phyloP scores from a whole-genome alignment of 2,113 vertebrate species.

The Podarcis cretensis region DNA sequence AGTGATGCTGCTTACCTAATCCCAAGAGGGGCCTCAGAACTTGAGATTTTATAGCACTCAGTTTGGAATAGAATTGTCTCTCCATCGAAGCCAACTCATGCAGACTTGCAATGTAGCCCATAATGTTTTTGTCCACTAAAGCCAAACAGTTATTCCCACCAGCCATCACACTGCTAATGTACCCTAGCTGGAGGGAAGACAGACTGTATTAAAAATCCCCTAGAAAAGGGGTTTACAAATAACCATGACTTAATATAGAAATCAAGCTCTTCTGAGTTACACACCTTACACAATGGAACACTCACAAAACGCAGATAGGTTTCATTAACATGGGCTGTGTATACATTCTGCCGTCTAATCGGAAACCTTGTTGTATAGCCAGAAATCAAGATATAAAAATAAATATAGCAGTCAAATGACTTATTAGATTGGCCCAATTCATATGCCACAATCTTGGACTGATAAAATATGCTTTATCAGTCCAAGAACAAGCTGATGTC shows the following conservation, averaged over 20 bases:
- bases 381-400: too few relatives aligned
- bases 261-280: background rate
- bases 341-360: too few relatives aligned
- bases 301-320: background rate
- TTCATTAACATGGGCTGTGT: background rate
- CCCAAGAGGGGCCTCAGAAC: conserved; percentile 91
- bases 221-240: too few relatives aligned
- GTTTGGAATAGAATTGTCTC: conserved; percentile 90
- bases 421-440: background rate
- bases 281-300: background rate
- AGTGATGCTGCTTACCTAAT: conserved; percentile 79
- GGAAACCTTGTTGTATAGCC: background rate
- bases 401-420: background rate
- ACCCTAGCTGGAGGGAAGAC: conserved; percentile 85
- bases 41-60: conserved; percentile 88
- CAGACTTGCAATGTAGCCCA: conserved; percentile 93
- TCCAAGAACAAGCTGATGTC: background rate
- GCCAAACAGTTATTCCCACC: conserved; percentile 85
- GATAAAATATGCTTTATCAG: background rate
- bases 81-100: conserved; percentile 94
- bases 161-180: conserved; percentile 88
- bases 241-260: background rate
- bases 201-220: background rate
- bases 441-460: background rate
- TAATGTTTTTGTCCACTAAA: conserved; percentile 89